Evolutionary conservation across 2,797 vertebrate species (phyloP), one percentile per base, ranked within the genome.

Genomic region (Gambelia wislizenii): DNA sequence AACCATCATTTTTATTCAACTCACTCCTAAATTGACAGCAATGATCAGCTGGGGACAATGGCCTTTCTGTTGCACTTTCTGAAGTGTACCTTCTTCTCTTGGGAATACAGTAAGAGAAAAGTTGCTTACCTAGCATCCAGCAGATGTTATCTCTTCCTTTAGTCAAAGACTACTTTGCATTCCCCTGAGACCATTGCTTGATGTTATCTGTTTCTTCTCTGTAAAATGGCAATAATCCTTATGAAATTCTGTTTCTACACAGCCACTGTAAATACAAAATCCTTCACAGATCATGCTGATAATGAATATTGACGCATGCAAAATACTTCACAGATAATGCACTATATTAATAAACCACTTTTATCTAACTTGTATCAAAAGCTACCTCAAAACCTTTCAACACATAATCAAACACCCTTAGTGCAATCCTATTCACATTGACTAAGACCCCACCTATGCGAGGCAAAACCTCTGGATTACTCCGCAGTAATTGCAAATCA

Each of bases 11-110:
- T 84, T 76, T n/a, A 42, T 64, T 44, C 72, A 84, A 6, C 36
- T 33, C n/a, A 52, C 14, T 52, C 22, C 44, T 89, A 1, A 16
- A 79, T 67, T 75, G 33, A 82, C 83, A 39, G 42, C 42, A 61
- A 67, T 76, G 36, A 20, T 83, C 39, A 56, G 47, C 2, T 74
- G 2, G 69, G 78, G 80, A 33, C 56, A 22, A 83, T 52, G 61
- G 47, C 87, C 10, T 78, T 89, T 59, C 13, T 86, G 39, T 83
- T 47, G 52, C 76, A 30, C 39, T 85, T 52, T 88, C 80, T 92
- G 10, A 86, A 69, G 64, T 84, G 76, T 83, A 67, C 64, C 64
- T 67, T 64, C 47, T 2, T 88, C 33, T 52, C 3, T 42, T 49
- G 54, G 6, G 67, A 49, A 20, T 78, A 27, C 20, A 64, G 27